Evolutionary conservation across 2,888 invertebrate genomes (phyloP).

Genomic region (Auanema freiburgensis): DNA sequence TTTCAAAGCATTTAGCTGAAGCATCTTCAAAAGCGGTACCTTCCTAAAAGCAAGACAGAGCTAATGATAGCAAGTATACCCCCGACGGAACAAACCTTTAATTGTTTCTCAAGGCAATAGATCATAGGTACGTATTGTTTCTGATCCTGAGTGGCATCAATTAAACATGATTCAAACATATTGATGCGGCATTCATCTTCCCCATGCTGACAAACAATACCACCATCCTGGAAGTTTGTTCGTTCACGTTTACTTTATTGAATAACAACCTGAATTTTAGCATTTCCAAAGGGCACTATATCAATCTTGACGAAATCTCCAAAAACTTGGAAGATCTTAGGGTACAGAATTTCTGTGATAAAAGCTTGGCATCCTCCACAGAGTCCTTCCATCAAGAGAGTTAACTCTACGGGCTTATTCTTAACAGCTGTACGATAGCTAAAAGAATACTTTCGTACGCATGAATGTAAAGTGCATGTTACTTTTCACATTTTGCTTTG

Average conservation of each 20-base stretch:
- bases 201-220: conserved; percentile 57
- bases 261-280: conserved; percentile 33
- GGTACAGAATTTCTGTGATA: conserved; percentile 45
- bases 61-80: not conserved
- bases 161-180: conserved; percentile 52
- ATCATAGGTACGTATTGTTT: conserved; percentile 43
- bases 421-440: conserved; percentile 31
- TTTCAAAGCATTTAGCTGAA: conserved; percentile 42
- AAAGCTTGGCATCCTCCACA: conserved; percentile 58
- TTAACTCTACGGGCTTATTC: conserved; percentile 46
- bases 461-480: not conserved
- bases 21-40: conserved; percentile 40
- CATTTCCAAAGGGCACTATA: conserved; percentile 62
- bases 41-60: conserved; percentile 1
- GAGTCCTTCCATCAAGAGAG: conserved; percentile 47
- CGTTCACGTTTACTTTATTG: not conserved
- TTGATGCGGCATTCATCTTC: conserved; percentile 57
- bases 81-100: conserved; percentile 20
- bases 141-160: conserved; percentile 44
- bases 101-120: conserved; percentile 45
- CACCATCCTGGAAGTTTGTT: conserved; percentile 33
- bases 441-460: too few relatives aligned
- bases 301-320: conserved; percentile 54
- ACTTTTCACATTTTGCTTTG: conserved; percentile 34
- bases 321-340: conserved; percentile 47